Conservation (phyloP, 1,140 invertebrate genomes). For the Babylonia areolata region DNA sequence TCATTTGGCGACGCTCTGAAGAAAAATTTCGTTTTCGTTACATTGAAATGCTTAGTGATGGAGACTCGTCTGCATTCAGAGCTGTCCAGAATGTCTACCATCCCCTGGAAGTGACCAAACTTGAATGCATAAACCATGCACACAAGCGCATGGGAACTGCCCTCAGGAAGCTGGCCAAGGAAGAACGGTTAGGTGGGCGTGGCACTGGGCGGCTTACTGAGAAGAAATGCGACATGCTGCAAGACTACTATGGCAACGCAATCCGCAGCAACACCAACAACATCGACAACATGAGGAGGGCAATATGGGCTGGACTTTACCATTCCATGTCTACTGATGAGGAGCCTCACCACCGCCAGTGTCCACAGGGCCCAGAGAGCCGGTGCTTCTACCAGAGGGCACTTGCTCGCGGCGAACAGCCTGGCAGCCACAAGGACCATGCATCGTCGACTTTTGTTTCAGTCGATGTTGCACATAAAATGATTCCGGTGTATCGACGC, state of each 20-base stretch:
- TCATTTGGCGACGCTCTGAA: background rate
- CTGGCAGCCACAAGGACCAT: conserved; percentile 10
- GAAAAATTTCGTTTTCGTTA: background rate
- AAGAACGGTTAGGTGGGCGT: background rate
- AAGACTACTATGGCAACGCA: background rate
- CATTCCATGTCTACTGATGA: background rate
- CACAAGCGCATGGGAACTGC: conserved; percentile 25
- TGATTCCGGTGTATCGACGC: background rate
- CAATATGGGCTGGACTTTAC: background rate
- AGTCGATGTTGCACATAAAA: background rate
- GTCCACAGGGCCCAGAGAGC: background rate
- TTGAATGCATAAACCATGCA: conserved; percentile 25
- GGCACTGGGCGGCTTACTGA: background rate
- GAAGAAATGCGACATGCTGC: background rate
- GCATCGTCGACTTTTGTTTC: background rate
- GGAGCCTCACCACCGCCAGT: background rate
- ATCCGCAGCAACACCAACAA: background rate
- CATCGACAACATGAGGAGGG: background rate
- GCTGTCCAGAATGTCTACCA: background rate
- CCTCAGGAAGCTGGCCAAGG: background rate
- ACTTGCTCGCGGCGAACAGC: background rate
- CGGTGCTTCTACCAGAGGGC: background rate
- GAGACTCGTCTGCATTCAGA: background rate
- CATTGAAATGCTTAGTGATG: background rate
- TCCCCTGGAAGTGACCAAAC: background rate